Percentiles rank a stretch among this genome's conserved stretches.
These are phyloP conservation scores for Bugulina stolonifera DNA, from an alignment of 2,888 invertebrate species.

Conservation along the genomic window DNA sequence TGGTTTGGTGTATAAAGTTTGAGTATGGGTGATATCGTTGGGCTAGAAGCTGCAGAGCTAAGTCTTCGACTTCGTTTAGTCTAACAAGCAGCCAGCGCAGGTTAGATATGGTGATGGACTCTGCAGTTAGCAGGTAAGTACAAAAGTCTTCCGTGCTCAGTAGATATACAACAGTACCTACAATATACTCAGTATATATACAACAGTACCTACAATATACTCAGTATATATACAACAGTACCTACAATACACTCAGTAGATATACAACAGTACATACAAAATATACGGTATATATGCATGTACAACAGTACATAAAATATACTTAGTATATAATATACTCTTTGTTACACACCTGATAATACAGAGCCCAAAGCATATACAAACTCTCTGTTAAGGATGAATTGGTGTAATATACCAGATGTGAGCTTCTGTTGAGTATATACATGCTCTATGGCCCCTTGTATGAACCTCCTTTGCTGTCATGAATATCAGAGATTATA, in stretches of 20 bases:
- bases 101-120: not conserved
- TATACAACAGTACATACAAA: not conserved
- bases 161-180: not conserved
- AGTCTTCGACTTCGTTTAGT: not conserved
- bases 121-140: not conserved
- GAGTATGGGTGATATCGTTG: slow-evolving; percentile 23
- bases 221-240: not conserved
- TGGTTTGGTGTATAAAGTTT: slow-evolving; percentile 1
- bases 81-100: not conserved
- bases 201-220: not conserved
- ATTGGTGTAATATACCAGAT: not conserved
- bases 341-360: not conserved
- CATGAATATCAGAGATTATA: too few relatives aligned
- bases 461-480: not conserved
- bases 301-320: not conserved
- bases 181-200: not conserved
- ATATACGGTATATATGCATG: not conserved
- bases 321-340: not conserved
- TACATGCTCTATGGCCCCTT: not conserved
- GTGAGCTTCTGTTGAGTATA: not conserved
- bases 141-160: slow-evolving; percentile 1
- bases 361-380: not conserved
- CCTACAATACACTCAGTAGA: not conserved
- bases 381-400: not conserved
- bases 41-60: not conserved